A percentile compares a stretch with the other conserved stretches of the same genome.
Evolutionary conservation across 2,888 invertebrate species (phyloP).

Genomic region (Spatulosminthurus flaviceps): DNA sequence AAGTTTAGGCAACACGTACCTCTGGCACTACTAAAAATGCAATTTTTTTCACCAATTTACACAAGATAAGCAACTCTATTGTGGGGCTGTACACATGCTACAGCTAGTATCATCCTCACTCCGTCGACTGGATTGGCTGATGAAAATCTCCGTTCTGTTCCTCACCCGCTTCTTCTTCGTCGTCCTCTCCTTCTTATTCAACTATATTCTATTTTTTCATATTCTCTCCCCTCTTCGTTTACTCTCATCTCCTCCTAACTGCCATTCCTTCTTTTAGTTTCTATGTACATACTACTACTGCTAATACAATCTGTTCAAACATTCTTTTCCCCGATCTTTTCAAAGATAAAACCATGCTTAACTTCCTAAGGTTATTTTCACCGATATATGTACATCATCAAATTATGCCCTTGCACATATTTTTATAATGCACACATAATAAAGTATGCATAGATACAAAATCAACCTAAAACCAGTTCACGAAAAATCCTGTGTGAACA

Average conservation of each 20-base stretch:
- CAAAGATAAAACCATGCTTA: background rate
- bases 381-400: too few species aligned
- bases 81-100: background rate
- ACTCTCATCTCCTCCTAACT: too few species aligned
- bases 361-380: too few species aligned
- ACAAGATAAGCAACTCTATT: slow-evolving; percentile 18
- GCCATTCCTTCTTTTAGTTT: background rate
- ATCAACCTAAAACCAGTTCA: too few species aligned
- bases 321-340: background rate
- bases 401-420: too few species aligned
- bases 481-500: too few species aligned
- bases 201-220: background rate
- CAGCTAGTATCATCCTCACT: background rate
- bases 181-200: too few species aligned
- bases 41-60: slow-evolving; percentile 12
- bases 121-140: slow-evolving; percentile 3
- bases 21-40: slow-evolving; percentile 7
- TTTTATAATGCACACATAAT: too few species aligned
- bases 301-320: too few species aligned
- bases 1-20: slow-evolving; percentile 13
- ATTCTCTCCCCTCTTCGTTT: too few species aligned
- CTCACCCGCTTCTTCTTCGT: background rate
- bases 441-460: too few species aligned
- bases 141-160: background rate
- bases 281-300: too few species aligned